Evolutionary conservation across 2,888 invertebrate genomes (phyloP).

Genomic region (Pristionchus entomophagus): DNA sequence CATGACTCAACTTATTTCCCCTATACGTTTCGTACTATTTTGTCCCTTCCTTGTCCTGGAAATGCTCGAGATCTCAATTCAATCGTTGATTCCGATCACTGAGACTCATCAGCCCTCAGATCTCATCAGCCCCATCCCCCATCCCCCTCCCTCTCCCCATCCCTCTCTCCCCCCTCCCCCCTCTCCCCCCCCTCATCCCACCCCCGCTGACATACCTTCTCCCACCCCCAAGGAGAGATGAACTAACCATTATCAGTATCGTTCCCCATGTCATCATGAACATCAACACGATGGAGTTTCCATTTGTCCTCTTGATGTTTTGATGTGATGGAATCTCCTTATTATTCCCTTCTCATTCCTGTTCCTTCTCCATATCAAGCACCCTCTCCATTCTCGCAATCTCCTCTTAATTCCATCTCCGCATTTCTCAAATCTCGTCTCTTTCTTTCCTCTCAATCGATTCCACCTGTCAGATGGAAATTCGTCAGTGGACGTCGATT

Average conservation of each 20-base stretch:
- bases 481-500: neutral
- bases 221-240: neutral
- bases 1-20: neutral
- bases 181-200: neutral
- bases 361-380: neutral
- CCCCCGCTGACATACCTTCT: neutral
- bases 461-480: neutral
- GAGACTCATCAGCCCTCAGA: too few relatives aligned
- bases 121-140: too few relatives aligned
- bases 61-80: too few relatives aligned
- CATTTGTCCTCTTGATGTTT: too few relatives aligned
- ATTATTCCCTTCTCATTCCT: constrained; percentile 3
- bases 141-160: neutral
- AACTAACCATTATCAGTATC: too few relatives aligned
- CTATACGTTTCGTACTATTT: neutral
- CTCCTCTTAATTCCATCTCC: constrained; percentile 11
- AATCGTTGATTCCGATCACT: neutral
- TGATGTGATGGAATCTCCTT: too few relatives aligned
- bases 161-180: neutral
- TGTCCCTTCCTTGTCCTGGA: neutral
- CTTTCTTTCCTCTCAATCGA: neutral
- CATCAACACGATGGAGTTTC: too few relatives aligned
- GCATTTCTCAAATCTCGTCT: neutral
- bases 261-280: neutral
- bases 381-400: neutral